Conservation (phyloP, 2,888 invertebrate genomes). For the Chrysodeixis includens region DNA sequence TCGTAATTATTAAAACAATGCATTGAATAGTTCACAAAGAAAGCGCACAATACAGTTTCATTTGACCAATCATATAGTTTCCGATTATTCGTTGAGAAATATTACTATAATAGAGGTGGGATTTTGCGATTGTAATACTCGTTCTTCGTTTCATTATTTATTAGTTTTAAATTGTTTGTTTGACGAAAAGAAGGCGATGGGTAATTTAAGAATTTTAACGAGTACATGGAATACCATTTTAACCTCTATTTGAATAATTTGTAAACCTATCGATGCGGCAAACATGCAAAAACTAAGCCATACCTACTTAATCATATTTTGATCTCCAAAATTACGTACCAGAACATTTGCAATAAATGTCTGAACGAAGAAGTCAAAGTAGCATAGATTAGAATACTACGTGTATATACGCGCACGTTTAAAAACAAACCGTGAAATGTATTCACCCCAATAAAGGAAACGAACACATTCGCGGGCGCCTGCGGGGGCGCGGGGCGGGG, state of each 20-base stretch:
- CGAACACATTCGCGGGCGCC: constrained; percentile 52
- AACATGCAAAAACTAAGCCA: background rate
- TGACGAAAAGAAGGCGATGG: background rate
- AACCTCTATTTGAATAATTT: too few relatives aligned
- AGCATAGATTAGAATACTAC: background rate
- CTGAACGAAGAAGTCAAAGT: background rate
- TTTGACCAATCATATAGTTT: background rate
- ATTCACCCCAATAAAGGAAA: constrained; percentile 60
- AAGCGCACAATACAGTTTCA: constrained; percentile 16
- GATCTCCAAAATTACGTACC: background rate
- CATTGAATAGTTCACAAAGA: constrained; percentile 14
- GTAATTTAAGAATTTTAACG: too few relatives aligned
- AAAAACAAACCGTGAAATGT: constrained; percentile 61
- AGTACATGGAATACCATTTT: too few relatives aligned
- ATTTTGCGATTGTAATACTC: background rate
- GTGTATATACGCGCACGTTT: constrained; percentile 39
- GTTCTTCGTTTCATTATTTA: background rate
- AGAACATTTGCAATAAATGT: background rate
- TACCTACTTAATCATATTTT: too few relatives aligned
- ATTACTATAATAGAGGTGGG: background rate
- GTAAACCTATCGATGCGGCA: too few relatives aligned
- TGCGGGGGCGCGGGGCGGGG: constrained; percentile 10
- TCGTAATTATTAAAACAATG: constrained; percentile 25
- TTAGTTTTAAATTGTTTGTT: background rate
- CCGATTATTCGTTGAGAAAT: background rate